A percentile compares a stretch with the other conserved stretches of the same genome.
Evolutionary conservation across 2,797 vertebrate species (phyloP).

Genomic region (Prionace glauca): DNA sequence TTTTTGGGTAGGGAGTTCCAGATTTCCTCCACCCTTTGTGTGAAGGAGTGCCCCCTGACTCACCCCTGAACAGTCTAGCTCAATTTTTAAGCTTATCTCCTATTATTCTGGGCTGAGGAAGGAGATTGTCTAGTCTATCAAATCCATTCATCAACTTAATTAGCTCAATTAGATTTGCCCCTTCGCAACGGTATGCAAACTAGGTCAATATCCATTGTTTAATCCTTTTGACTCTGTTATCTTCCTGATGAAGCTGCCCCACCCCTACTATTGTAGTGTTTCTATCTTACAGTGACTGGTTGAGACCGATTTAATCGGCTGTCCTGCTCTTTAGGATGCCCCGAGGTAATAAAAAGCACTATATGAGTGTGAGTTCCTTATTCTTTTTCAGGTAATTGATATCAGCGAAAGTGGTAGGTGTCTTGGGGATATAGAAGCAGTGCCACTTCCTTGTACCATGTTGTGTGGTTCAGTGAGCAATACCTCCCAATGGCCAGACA

Average conservation of each 20-base stretch:
- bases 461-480: too few relatives aligned
- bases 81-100: too few relatives aligned
- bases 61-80: too few relatives aligned
- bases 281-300: not conserved
- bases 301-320: not conserved
- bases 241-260: not conserved
- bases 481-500: not conserved
- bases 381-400: not conserved
- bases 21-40: too few relatives aligned
- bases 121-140: too few relatives aligned
- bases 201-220: too few relatives aligned
- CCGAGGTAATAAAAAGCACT: not conserved
- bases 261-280: not conserved
- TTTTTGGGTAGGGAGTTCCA: too few relatives aligned
- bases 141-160: too few relatives aligned
- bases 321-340: not conserved
- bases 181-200: not conserved
- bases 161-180: not conserved
- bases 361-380: not conserved
- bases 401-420: not conserved
- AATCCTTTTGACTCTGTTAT: not conserved
- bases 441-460: too few relatives aligned
- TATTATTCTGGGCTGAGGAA: too few relatives aligned
- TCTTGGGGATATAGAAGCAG: not conserved
- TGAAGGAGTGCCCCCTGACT: too few relatives aligned